Conservation (phyloP, 2,797 vertebrate genomes). For the Takifugu ocellatus region DNA sequence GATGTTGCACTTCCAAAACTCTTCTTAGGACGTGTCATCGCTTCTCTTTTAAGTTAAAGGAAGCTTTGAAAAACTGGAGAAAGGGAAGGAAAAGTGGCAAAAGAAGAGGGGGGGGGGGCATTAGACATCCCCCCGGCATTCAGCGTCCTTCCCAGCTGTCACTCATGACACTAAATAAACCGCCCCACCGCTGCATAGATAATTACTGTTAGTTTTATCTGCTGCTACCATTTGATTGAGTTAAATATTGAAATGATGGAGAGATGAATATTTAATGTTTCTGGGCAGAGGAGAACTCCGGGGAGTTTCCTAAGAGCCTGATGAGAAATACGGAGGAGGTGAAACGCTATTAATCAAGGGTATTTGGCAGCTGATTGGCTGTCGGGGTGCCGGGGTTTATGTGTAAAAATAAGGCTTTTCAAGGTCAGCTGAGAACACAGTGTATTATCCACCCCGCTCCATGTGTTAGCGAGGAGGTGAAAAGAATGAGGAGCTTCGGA, state of each 20-base stretch:
- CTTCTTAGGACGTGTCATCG: constrained; percentile 20
- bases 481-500: constrained; percentile 22
- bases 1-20: constrained; percentile 28
- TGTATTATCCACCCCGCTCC: constrained; percentile 28
- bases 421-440: constrained; percentile 41
- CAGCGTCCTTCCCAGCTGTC: constrained; percentile 35
- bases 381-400: constrained; percentile 5
- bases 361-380: constrained; percentile 40
- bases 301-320: constrained; percentile 24
- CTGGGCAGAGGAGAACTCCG: constrained; percentile 34
- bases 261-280: constrained; percentile 64
- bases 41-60: constrained; percentile 39
- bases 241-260: constrained; percentile 56
- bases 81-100: not conserved
- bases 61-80: constrained; percentile 16
- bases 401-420: constrained; percentile 38
- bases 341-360: constrained; percentile 58
- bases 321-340: constrained; percentile 47
- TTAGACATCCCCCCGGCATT: constrained; percentile 13
- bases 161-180: constrained; percentile 55
- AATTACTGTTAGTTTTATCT: constrained; percentile 59
- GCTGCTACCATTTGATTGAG: constrained; percentile 51
- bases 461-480: constrained; percentile 10
- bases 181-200: constrained; percentile 35
- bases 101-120: constrained; percentile 3